Evolutionary conservation across 2,113 vertebrate genomes (phyloP).

Genomic region (Rhinolophus sinicus): DNA sequence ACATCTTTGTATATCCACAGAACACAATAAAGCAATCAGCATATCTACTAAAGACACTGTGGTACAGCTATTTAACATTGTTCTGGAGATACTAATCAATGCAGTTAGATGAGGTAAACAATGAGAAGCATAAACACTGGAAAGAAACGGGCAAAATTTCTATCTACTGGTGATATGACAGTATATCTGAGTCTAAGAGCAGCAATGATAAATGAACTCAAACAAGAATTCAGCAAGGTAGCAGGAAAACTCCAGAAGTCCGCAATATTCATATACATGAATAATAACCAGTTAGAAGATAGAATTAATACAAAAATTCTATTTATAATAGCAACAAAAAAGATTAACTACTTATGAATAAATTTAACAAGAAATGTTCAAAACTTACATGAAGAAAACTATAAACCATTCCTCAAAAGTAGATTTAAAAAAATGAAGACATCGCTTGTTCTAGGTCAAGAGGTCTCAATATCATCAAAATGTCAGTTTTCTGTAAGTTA

Average conservation of each 20-base stretch:
- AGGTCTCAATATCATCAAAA: not conserved
- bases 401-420: not conserved
- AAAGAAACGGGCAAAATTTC: not conserved
- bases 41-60: not conserved
- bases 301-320: not conserved
- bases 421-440: conserved; percentile 32
- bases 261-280: not conserved
- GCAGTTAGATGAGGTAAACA: not conserved
- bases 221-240: not conserved
- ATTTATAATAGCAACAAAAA: not conserved
- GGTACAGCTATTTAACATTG: not conserved
- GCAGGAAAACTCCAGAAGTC: conserved; percentile 35
- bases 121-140: not conserved
- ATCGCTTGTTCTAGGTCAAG: not conserved
- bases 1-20: not conserved
- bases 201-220: conserved; percentile 7
- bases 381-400: conserved; percentile 8
- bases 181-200: not conserved
- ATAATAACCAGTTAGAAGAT: conserved; percentile 22
- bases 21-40: not conserved
- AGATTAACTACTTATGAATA: not conserved
- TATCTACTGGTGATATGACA: not conserved
- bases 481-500: conserved; percentile 28
- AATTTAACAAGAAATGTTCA: not conserved
- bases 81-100: conserved; percentile 4